Conservation (phyloP, 2,888 invertebrate genomes). For the Clitarchus hookeri region DNA sequence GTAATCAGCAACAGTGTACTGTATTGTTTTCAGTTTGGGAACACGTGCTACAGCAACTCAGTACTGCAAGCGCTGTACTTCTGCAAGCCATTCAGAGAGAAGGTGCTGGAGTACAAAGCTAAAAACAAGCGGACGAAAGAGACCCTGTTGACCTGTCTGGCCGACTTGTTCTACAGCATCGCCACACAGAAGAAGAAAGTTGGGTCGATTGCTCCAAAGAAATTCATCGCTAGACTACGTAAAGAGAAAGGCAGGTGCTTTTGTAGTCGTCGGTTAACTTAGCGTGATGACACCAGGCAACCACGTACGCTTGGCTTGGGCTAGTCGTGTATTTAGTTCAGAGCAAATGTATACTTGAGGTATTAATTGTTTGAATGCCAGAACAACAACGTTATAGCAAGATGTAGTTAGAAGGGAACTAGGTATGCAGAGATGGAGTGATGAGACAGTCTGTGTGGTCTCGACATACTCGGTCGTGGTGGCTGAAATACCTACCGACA, state of each 20-base stretch:
- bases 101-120: slow-evolving; percentile 96
- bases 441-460: too few species aligned
- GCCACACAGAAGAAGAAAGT: slow-evolving; percentile 99
- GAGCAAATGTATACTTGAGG: too few species aligned
- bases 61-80: slow-evolving; percentile 99
- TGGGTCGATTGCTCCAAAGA: slow-evolving; percentile 98
- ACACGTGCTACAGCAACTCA: slow-evolving; percentile 99
- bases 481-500: too few species aligned
- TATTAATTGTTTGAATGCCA: too few species aligned
- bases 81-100: slow-evolving; percentile 98
- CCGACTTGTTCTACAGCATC: slow-evolving; percentile 98
- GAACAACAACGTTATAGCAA: too few species aligned
- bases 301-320: too few species aligned
- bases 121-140: slow-evolving; percentile 96
- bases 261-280: slow-evolving; percentile 1
- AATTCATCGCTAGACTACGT: slow-evolving; percentile 96
- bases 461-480: too few species aligned
- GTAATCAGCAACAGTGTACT: too few species aligned
- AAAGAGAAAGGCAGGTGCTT: slow-evolving; percentile 87
- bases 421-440: too few species aligned
- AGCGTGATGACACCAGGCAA: too few species aligned
- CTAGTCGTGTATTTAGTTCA: too few species aligned
- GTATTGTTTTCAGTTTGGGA: slow-evolving; percentile 82
- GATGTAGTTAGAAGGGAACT: too few species aligned
- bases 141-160: slow-evolving; percentile 95